phyloP scores from a whole-genome alignment of 1,140 invertebrate species.

The Cataglyphis hispanica region DNA sequence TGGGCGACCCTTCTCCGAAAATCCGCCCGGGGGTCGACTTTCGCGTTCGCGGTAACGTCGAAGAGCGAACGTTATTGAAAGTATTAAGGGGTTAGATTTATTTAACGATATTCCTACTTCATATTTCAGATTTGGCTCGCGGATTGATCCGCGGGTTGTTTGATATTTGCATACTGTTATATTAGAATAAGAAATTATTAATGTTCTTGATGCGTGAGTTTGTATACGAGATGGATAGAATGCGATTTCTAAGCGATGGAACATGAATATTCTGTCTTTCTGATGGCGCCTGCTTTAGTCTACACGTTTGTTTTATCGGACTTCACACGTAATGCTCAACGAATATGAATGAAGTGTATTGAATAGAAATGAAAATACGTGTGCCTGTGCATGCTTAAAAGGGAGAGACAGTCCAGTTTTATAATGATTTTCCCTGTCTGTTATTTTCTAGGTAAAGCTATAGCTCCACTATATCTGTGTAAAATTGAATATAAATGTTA shows the following conservation, averaged over 20 bases:
- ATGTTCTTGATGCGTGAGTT: background rate
- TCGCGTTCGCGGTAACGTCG: constrained; percentile 29
- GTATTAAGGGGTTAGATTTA: constrained; percentile 51
- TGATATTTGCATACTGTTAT: constrained; percentile 19
- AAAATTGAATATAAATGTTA: constrained; percentile 57
- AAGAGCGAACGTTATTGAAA: constrained; percentile 48
- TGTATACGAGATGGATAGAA: constrained; percentile 1
- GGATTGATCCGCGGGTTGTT: background rate
- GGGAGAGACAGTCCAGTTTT: constrained; percentile 6
- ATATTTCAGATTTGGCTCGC: constrained; percentile 23
- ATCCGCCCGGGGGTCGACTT: constrained; percentile 23
- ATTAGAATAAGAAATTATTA: constrained; percentile 47
- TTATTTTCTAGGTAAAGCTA: constrained; percentile 39
- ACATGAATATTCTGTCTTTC: constrained; percentile 47
- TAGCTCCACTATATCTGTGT: background rate
- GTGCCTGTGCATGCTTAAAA: constrained; percentile 10
- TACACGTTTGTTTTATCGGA: constrained; percentile 51
- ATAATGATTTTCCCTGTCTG: constrained; percentile 47
- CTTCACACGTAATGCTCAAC: constrained; percentile 45
- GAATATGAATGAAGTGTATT: constrained; percentile 57
- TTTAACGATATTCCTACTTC: constrained; percentile 33
- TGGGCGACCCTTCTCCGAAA: constrained; percentile 38
- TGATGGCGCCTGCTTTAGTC: background rate
- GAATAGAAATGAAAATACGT: constrained; percentile 59
- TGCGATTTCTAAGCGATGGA: constrained; percentile 25